Evolutionary conservation across 2,888 invertebrate species (phyloP).

Genomic region (Calameuta pallipes): DNA sequence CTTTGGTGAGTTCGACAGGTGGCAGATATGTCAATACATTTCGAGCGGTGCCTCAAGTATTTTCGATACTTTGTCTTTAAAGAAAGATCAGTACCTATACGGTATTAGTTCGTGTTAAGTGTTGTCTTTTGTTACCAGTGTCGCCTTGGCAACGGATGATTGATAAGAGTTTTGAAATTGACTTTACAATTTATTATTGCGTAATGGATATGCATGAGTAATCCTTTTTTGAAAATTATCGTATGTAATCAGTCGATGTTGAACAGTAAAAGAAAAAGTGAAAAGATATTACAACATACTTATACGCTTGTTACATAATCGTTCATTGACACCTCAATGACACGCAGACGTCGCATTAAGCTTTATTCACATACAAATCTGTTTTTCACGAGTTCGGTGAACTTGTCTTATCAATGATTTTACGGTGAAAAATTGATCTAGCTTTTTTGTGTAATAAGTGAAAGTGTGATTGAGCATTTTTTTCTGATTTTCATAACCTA

Average conservation of each 20-base stretch:
- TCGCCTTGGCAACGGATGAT: not conserved
- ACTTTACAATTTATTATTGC: no score
- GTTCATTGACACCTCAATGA: not conserved
- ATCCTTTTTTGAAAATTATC: not conserved
- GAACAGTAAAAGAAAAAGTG: not conserved
- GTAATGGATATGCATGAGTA: not conserved
- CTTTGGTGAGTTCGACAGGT: constrained; percentile 38
- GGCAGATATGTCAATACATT: not conserved
- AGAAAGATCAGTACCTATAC: not conserved
- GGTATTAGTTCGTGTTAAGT: not conserved
- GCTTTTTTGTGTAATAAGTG: not conserved
- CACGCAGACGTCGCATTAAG: not conserved
- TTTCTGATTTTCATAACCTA: not conserved
- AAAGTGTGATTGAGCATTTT: not conserved
- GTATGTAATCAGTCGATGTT: not conserved
- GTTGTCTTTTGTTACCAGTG: not conserved
- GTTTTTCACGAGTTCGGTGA: not conserved
- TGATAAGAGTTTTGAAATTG: no score
- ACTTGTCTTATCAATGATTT: not conserved
- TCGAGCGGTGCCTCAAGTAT: not conserved
- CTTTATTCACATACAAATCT: not conserved
- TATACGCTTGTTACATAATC: not conserved
- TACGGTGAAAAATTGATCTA: not conserved
- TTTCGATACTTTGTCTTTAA: not conserved
- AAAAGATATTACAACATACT: not conserved